Percentiles rank a stretch among this genome's conserved stretches.
Evolutionary conservation across 2,113 vertebrate genomes (phyloP).

Genomic region (Capreolus pygargus): DNA sequence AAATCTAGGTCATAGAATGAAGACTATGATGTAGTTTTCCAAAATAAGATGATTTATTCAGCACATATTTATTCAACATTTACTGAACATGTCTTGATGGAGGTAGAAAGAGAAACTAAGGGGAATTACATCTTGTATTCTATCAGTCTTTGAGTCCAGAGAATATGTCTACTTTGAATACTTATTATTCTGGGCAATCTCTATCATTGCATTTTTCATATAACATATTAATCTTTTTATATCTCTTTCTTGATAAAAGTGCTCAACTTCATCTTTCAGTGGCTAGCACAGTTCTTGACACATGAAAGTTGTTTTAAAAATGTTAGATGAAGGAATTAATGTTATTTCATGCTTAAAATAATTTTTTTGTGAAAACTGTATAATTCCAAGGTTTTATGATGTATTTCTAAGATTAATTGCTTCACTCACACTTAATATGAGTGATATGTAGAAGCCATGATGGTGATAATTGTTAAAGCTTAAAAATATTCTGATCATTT

Average conservation of each 20-base stretch:
- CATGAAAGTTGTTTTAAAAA: neutral
- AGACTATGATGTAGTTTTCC: neutral
- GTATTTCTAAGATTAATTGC: neutral
- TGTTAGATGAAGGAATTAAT: neutral
- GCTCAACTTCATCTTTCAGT: neutral
- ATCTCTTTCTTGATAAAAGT: neutral
- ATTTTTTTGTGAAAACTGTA: neutral
- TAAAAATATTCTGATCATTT: neutral
- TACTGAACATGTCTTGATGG: neutral
- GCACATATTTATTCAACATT: neutral
- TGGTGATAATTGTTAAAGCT: neutral
- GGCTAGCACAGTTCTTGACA: neutral
- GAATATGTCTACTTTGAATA: neutral
- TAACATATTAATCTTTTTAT: neutral
- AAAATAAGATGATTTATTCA: neutral
- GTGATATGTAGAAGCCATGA: neutral
- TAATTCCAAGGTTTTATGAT: neutral
- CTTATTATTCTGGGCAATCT: neutral
- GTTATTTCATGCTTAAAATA: neutral
- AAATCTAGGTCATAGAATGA: neutral
- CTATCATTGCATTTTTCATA: neutral
- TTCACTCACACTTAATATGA: neutral
- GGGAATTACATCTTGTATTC: neutral
- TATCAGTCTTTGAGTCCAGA: neutral
- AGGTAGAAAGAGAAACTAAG: neutral